Conservation (phyloP, 2,888 invertebrate genomes). For the Nysson spinosus region DNA sequence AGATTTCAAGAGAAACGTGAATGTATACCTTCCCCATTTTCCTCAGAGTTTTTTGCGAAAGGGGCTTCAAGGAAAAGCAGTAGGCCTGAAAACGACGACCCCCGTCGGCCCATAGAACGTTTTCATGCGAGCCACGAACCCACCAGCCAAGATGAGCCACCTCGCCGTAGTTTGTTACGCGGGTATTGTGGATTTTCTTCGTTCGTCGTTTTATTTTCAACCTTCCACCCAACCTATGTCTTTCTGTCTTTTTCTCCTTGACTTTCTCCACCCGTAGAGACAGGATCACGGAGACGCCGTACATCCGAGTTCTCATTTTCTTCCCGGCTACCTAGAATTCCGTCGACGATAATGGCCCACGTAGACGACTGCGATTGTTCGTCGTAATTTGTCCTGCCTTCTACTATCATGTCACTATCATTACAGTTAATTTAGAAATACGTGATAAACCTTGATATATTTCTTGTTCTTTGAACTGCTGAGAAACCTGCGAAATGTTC, state of each 20-base stretch:
- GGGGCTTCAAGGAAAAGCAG: slow-evolving; percentile 36
- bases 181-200: slow-evolving; percentile 59
- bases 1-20: slow-evolving; percentile 35
- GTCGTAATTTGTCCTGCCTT: slow-evolving; percentile 46
- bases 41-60: slow-evolving; percentile 20
- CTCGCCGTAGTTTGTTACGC: slow-evolving; percentile 54
- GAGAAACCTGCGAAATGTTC: too few relatives aligned
- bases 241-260: slow-evolving; percentile 9
- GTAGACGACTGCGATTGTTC: slow-evolving; percentile 38
- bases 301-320: slow-evolving; percentile 51
- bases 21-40: slow-evolving; percentile 32
- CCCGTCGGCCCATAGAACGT: slow-evolving; percentile 43
- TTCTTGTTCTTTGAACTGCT: too few relatives aligned
- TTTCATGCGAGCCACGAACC: slow-evolving; percentile 48
- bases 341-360: slow-evolving; percentile 45
- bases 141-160: slow-evolving; percentile 37
- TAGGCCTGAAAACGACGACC: slow-evolving; percentile 51
- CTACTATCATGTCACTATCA: slow-evolving; percentile 14
- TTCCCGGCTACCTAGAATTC: slow-evolving; percentile 40
- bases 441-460: too few relatives aligned
- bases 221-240: not conserved
- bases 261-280: slow-evolving; percentile 10
- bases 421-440: slow-evolving; percentile 38
- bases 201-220: slow-evolving; percentile 23
- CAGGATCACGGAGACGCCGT: slow-evolving; percentile 34